A percentile compares a stretch with the other conserved stretches of the same genome.
phyloP scores from a whole-genome alignment of 2,113 vertebrate genomes.

The Chaenogobius annularis region DNA sequence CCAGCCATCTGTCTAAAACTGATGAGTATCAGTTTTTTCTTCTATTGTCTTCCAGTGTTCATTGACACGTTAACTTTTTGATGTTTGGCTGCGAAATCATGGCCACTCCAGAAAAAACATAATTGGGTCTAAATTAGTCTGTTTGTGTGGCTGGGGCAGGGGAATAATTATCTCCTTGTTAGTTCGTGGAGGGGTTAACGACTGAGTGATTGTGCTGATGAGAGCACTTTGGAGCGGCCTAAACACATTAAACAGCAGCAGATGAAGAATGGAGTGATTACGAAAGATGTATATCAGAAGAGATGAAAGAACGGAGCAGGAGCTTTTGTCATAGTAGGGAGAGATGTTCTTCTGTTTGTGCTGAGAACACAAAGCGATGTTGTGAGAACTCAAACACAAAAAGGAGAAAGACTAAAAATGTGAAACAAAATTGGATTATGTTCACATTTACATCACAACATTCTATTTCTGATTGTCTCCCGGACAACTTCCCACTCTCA shows the following conservation, averaged over 20 bases:
- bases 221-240: conserved; percentile 38
- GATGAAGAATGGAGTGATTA: not conserved
- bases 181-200: conserved; percentile 64
- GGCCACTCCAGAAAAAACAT: conserved; percentile 39
- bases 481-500: too few relatives aligned
- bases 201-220: conserved; percentile 49
- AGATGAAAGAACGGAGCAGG: not conserved
- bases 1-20: too few relatives aligned
- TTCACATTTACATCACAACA: too few relatives aligned
- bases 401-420: too few relatives aligned
- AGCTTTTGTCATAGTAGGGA: not conserved
- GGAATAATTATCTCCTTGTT: conserved; percentile 63
- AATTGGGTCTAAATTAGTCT: conserved; percentile 70
- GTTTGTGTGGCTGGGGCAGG: conserved; percentile 62
- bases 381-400: too few relatives aligned
- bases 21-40: too few relatives aligned
- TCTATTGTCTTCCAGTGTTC: not conserved
- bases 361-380: too few relatives aligned
- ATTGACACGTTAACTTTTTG: conserved; percentile 35
- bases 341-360: too few relatives aligned
- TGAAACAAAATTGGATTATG: too few relatives aligned
- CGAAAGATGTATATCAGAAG: not conserved
- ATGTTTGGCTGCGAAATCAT: conserved; percentile 41
- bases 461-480: too few relatives aligned
- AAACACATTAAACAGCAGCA: conserved; percentile 52